phyloP scores from a whole-genome alignment of 1,140 invertebrate genomes.

The Lethrus apterus region DNA sequence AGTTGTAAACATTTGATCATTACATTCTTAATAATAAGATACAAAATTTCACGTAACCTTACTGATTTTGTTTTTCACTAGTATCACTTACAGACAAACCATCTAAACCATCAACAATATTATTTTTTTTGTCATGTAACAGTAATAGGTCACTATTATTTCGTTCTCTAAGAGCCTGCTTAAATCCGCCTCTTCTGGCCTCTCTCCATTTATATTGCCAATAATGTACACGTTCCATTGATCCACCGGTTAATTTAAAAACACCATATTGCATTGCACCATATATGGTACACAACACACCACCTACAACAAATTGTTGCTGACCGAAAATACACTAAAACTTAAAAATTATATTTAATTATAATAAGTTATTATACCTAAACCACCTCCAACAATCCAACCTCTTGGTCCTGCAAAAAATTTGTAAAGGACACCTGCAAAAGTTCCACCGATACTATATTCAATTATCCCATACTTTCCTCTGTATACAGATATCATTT shows the following conservation, averaged over 20 bases:
- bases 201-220: slow-evolving; percentile 46
- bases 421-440: slow-evolving; percentile 57
- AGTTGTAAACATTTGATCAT: too few species aligned
- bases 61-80: not conserved
- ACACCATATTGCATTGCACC: slow-evolving; percentile 43
- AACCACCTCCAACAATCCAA: slow-evolving; percentile 51
- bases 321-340: not conserved
- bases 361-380: slow-evolving; percentile 41
- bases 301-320: slow-evolving; percentile 38
- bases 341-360: not conserved
- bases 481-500: slow-evolving; percentile 55
- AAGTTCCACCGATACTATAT: slow-evolving; percentile 52
- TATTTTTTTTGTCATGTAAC: not conserved
- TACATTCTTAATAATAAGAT: too few species aligned
- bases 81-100: not conserved
- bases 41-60: not conserved
- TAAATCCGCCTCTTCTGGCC: slow-evolving; percentile 32
- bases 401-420: slow-evolving; percentile 54
- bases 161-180: slow-evolving; percentile 29
- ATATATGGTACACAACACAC: slow-evolving; percentile 44
- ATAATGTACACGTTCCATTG: slow-evolving; percentile 48
- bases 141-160: slow-evolving; percentile 22
- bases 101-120: not conserved
- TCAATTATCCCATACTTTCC: slow-evolving; percentile 57
- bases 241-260: slow-evolving; percentile 44